Evolutionary conservation across 2,888 invertebrate genomes (phyloP).

Genomic region (Beris chalybata): DNA sequence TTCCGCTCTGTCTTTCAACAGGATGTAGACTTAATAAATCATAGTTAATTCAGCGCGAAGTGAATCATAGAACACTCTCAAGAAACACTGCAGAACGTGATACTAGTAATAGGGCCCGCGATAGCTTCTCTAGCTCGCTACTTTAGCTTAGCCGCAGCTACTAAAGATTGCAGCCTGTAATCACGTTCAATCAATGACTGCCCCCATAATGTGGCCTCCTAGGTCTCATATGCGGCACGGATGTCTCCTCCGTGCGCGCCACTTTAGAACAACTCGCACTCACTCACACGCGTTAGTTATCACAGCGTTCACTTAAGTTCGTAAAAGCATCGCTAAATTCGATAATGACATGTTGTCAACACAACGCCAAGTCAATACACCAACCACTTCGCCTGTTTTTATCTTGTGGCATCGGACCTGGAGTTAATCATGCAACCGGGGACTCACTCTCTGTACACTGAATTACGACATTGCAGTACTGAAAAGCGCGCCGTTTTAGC

Average conservation of each 20-base stretch:
- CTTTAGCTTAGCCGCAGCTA: neutral
- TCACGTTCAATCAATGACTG: constrained; percentile 18
- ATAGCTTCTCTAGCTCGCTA: neutral
- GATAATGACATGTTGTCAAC: constrained; percentile 39
- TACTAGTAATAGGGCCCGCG: neutral
- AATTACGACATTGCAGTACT: too few species aligned
- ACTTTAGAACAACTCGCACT: too few species aligned
- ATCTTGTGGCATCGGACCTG: constrained; percentile 5
- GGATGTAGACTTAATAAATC: constrained; percentile 31
- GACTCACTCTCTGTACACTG: too few species aligned
- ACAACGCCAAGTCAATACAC: constrained; percentile 31
- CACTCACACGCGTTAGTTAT: too few species aligned
- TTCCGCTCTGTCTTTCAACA: constrained; percentile 19
- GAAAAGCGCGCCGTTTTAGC: too few species aligned
- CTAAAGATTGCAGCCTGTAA: constrained; percentile 2
- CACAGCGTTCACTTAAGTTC: neutral
- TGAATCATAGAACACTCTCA: constrained; percentile 12
- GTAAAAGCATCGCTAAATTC: constrained; percentile 29
- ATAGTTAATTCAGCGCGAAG: constrained; percentile 21
- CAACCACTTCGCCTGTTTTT: constrained; percentile 20
- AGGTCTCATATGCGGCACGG: constrained; percentile 10
- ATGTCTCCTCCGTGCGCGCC: constrained; percentile 11
- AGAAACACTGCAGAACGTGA: neutral
- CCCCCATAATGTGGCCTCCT: constrained; percentile 16
- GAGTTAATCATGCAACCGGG: too few species aligned